phyloP scores from a whole-genome alignment of 2,113 vertebrate species.

The Peromyscus leucopus region DNA sequence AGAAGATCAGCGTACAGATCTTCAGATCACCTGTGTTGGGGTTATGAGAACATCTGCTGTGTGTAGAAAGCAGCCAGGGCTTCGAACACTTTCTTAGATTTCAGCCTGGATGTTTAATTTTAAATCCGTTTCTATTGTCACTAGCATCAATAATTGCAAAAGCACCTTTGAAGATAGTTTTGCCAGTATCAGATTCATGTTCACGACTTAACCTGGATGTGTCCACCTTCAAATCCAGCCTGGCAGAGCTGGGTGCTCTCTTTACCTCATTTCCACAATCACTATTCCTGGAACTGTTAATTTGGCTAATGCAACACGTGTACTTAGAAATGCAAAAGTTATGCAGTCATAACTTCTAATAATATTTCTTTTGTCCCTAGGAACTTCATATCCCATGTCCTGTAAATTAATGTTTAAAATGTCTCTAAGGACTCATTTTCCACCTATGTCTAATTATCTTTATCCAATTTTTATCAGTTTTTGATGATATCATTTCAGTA shows the following conservation, averaged over 20 bases:
- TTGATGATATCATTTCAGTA: background rate
- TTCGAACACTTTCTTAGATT: background rate
- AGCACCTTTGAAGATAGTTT: background rate
- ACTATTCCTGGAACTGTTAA: background rate
- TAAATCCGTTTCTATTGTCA: background rate
- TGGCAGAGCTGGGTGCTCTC: background rate
- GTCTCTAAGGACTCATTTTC: background rate
- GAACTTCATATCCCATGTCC: background rate
- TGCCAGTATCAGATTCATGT: background rate
- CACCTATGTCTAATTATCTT: background rate
- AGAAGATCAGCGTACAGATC: background rate
- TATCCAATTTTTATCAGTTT: background rate
- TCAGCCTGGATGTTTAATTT: background rate
- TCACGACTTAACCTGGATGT: background rate
- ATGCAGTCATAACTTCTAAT: background rate
- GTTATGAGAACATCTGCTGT: background rate
- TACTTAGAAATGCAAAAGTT: background rate
- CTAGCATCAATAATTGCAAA: background rate
- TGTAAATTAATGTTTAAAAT: background rate
- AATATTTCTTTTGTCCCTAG: background rate
- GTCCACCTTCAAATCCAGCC: background rate
- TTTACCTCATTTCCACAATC: background rate
- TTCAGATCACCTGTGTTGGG: background rate
- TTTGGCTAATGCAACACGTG: background rate
- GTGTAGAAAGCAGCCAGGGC: background rate